Percentiles rank a stretch among this genome's conserved stretches.
Conservation (phyloP, 2,888 invertebrate genomes). For the Scelioninae gen. 1 region DNA sequence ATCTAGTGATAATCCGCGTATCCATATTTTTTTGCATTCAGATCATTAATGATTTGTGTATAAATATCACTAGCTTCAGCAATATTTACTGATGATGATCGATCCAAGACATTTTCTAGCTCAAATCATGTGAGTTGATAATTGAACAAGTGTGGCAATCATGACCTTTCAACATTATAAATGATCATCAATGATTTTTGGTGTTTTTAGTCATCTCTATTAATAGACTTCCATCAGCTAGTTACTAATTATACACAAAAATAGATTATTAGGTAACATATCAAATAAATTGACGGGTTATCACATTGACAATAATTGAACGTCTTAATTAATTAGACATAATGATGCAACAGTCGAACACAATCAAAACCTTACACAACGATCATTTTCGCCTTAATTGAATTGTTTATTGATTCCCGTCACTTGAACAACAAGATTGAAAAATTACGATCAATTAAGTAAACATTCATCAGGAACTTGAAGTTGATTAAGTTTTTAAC, state of each 20-base stretch:
- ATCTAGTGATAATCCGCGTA: neutral
- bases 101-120: neutral
- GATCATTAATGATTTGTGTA: conserved; percentile 31
- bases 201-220: neutral
- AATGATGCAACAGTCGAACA: neutral
- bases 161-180: conserved; percentile 36
- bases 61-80: conserved; percentile 6
- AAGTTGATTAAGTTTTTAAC: conserved; percentile 7
- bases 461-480: conserved; percentile 1
- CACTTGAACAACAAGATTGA: neutral
- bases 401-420: neutral
- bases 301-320: conserved; percentile 3
- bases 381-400: neutral
- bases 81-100: conserved; percentile 18
- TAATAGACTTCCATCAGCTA: neutral
- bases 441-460: neutral
- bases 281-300: conserved; percentile 8
- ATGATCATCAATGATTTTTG: conserved; percentile 14
- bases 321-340: neutral
- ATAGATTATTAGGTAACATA: neutral
- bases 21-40: conserved; percentile 11
- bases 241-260: conserved; percentile 35
- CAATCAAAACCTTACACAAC: neutral
- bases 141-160: conserved; percentile 3
- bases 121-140: conserved; percentile 11